A percentile compares a stretch with the other conserved stretches of the same genome.
Evolutionary conservation across 2,113 vertebrate genomes (phyloP).

Genomic region (Phaethornis superciliosus): DNA sequence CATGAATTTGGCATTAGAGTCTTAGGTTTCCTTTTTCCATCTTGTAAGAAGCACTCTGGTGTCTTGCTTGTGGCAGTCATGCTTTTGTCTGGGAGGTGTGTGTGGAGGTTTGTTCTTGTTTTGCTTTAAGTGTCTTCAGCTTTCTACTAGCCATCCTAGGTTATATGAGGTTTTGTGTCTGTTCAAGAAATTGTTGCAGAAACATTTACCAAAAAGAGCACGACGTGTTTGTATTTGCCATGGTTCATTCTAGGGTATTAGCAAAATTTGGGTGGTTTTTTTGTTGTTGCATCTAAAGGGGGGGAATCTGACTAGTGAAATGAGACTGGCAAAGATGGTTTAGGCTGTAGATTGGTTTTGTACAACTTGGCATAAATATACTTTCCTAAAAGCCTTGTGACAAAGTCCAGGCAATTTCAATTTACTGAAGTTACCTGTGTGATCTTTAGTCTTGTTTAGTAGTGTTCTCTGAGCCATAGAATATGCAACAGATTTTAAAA

Average conservation of each 20-base stretch:
- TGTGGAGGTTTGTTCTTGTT: neutral
- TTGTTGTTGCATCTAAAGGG: neutral
- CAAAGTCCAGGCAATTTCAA: neutral
- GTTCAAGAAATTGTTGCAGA: neutral
- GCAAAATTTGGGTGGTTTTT: neutral
- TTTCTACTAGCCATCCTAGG: neutral
- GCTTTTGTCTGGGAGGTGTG: neutral
- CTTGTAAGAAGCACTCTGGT: neutral
- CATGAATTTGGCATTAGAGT: fast-evolving
- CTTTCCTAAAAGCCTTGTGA: neutral
- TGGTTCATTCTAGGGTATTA: neutral
- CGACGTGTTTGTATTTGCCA: neutral
- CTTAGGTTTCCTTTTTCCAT: neutral
- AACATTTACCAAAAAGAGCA: neutral
- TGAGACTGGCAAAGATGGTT: neutral
- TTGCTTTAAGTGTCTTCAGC: neutral
- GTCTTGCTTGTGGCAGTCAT: neutral
- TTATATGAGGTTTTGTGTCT: neutral
- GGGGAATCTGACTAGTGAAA: neutral
- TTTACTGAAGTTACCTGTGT: neutral
- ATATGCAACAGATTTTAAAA: neutral
- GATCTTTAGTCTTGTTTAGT: neutral
- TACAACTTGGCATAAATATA: fast-evolving
- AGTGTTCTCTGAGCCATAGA: neutral
- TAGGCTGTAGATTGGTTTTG: neutral